Percentiles rank a stretch among this genome's conserved stretches.
Conservation (phyloP, 2,113 vertebrate species). For the Cynopterus brachyotis region DNA sequence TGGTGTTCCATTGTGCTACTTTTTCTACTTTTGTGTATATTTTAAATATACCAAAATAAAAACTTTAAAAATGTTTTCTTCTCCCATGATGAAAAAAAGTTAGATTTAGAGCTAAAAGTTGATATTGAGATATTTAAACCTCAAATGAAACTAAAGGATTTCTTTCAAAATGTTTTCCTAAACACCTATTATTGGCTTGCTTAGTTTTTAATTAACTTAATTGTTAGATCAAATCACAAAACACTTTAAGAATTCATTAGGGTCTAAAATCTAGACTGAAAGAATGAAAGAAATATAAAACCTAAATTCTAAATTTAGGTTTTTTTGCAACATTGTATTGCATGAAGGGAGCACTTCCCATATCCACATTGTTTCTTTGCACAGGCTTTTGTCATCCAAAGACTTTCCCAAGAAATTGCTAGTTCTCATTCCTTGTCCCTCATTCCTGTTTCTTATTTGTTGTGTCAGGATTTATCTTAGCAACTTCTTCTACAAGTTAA, state of each 20-base stretch:
- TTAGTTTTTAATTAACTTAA: background rate
- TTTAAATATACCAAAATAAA: background rate
- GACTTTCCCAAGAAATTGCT: background rate
- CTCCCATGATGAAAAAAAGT: background rate
- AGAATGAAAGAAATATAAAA: slow-evolving; percentile 1
- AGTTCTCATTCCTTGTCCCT: background rate
- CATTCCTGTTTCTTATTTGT: background rate
- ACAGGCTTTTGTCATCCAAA: background rate
- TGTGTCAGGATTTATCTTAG: background rate
- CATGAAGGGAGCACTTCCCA: background rate
- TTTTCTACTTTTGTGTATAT: background rate
- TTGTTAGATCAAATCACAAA: background rate
- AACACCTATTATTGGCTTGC: background rate
- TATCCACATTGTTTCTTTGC: background rate
- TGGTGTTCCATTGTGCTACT: background rate
- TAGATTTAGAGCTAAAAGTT: background rate
- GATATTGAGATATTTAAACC: background rate
- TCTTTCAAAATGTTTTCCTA: background rate
- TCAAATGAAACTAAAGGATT: background rate
- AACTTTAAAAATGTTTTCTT: background rate
- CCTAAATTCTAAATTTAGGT: too few relatives aligned
- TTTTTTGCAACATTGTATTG: background rate
- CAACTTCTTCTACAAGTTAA: background rate
- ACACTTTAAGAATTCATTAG: background rate
- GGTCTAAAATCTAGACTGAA: background rate